Evolutionary conservation across 2,113 vertebrate genomes (phyloP).

Genomic region (Athene cunicularia): DNA sequence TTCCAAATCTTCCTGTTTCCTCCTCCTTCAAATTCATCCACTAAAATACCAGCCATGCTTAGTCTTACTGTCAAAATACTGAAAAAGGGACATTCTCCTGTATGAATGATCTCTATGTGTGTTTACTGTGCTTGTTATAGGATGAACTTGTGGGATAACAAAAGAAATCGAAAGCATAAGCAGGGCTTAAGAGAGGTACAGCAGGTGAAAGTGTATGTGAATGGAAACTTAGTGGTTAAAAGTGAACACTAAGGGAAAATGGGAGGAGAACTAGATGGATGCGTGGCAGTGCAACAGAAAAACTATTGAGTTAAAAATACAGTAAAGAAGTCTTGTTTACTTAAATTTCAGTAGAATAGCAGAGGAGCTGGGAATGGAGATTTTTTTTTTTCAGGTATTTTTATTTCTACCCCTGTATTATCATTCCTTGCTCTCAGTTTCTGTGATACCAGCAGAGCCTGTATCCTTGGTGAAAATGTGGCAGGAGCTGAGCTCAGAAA

Average conservation of each 20-base stretch:
- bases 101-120: neutral
- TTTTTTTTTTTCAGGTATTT: neutral
- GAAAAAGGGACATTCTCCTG: neutral
- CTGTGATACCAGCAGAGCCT: neutral
- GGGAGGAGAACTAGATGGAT: neutral
- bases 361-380: neutral
- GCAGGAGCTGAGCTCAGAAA: neutral
- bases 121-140: neutral
- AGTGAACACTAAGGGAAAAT: neutral
- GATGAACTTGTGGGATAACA: neutral
- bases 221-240: neutral
- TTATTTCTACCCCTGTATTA: neutral
- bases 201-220: neutral
- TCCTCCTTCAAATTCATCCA: neutral
- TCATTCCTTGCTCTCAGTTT: neutral
- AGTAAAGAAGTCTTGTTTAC: neutral
- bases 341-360: neutral
- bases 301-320: neutral
- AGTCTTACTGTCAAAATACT: neutral
- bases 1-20: neutral
- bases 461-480: neutral
- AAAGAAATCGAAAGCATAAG: neutral
- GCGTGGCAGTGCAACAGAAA: neutral
- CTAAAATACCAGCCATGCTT: neutral
- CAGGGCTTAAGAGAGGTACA: neutral